A percentile compares a stretch with the other conserved stretches of the same genome.
Conservation (phyloP, 2,797 vertebrate genomes). For the Halcyon leucocephala region DNA sequence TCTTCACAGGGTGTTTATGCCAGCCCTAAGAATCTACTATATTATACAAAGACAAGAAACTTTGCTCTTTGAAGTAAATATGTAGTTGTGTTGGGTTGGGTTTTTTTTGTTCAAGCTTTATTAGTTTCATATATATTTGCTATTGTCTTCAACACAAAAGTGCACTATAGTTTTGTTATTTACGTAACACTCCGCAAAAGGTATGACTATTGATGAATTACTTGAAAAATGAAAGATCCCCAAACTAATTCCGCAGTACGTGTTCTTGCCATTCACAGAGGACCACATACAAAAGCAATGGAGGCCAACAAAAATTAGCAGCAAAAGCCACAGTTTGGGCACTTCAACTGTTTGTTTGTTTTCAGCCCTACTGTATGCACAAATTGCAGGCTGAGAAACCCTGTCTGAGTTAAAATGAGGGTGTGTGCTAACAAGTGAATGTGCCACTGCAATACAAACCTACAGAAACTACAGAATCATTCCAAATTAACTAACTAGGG, state of each 20-base stretch:
- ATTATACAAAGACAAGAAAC: not conserved
- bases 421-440: not conserved
- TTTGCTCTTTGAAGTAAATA: not conserved
- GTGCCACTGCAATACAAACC: not conserved
- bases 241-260: not conserved
- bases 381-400: not conserved
- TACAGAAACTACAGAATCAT: not conserved
- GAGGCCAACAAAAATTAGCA: not conserved
- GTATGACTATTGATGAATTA: not conserved
- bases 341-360: not conserved
- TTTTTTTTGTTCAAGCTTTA: not conserved
- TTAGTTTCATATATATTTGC: not conserved
- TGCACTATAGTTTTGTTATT: not conserved
- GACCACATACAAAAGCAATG: accelerated
- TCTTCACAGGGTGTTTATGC: not conserved
- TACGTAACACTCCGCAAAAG: not conserved
- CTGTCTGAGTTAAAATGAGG: not conserved
- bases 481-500: not conserved
- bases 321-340: not conserved
- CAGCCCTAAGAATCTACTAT: not conserved
- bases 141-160: not conserved
- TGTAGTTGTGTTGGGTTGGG: no score
- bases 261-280: not conserved
- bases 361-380: not conserved
- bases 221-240: not conserved